Percentiles rank a stretch among this genome's conserved stretches.
These are phyloP conservation scores for Notolepis coatsorum DNA, from an alignment of 2,797 vertebrate genomes.

Conservation along the genomic window DNA sequence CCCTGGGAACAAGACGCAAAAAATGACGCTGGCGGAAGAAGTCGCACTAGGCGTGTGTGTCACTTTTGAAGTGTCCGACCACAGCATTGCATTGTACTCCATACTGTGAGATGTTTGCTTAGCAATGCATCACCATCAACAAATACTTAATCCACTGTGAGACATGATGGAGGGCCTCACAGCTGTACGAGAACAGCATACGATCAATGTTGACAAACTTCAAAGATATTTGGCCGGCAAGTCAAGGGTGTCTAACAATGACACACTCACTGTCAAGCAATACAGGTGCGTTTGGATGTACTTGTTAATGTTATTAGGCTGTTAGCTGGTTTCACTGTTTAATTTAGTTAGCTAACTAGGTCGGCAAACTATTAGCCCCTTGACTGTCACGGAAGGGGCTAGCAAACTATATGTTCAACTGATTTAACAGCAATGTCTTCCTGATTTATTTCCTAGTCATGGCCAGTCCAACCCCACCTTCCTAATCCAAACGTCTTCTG, in stretches of 20 bases:
- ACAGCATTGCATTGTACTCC: background rate
- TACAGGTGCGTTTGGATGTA: constrained; percentile 84
- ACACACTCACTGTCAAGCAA: constrained; percentile 78
- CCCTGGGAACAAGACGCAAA: too few relatives aligned
- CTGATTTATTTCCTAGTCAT: too few relatives aligned
- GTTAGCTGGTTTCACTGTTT: too few relatives aligned
- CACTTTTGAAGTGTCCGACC: constrained; percentile 25
- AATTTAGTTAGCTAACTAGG: too few relatives aligned
- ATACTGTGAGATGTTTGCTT: background rate
- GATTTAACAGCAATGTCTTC: background rate
- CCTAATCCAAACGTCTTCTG: constrained; percentile 81
- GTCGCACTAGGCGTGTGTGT: constrained; percentile 7
- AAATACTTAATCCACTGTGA: constrained; percentile 40
- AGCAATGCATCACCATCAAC: background rate
- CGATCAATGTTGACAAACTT: constrained; percentile 76
- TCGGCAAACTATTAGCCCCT: too few relatives aligned
- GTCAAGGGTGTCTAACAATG: constrained; percentile 70
- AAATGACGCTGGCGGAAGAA: background rate
- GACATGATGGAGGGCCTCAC: constrained; percentile 73
- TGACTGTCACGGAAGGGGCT: too few relatives aligned
- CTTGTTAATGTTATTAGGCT: too few relatives aligned
- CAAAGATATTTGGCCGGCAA: constrained; percentile 79
- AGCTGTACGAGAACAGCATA: constrained; percentile 81
- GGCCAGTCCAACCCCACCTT: constrained; percentile 97
- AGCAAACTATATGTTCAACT: background rate